A percentile compares a stretch with the other conserved stretches of the same genome.
These are phyloP conservation scores for Lerema accius DNA, from an alignment of 1,140 invertebrate genomes.

Conservation along the genomic window DNA sequence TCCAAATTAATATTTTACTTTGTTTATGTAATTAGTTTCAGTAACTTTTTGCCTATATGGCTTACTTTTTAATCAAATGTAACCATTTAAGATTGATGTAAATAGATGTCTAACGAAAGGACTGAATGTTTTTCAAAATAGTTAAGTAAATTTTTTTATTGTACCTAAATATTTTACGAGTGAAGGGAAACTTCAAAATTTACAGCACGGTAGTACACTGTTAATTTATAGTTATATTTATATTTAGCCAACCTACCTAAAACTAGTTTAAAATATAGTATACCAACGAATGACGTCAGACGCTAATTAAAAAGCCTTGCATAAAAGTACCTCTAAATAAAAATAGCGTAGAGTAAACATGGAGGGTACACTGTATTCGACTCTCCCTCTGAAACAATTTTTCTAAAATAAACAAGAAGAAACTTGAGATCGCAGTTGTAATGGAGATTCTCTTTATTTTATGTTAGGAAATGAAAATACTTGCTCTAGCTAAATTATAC, in stretches of 20 bases:
- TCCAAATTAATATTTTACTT: background rate
- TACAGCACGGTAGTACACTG: no score
- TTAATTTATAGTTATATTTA: no score
- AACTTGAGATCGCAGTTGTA: conserved; percentile 15
- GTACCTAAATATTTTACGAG: no score
- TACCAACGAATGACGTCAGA: conserved; percentile 4
- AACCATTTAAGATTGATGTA: no score
- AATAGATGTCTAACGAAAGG: no score
- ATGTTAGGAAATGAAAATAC: conserved; percentile 20
- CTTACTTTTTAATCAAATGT: no score
- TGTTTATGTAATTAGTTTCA: background rate
- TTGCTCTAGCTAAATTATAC: background rate
- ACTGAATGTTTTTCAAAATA: no score
- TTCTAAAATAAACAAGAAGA: conserved; percentile 21
- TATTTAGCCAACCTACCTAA: no score
- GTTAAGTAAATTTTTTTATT: no score
- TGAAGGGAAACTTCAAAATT: no score
- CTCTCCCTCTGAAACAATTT: conserved; percentile 20
- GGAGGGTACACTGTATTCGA: conserved; percentile 19
- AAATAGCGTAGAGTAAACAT: conserved; percentile 18
- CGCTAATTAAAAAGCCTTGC: conserved; percentile 18
- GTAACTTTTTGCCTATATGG: background rate
- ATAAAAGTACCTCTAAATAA: conserved; percentile 24
- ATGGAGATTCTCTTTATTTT: conserved; percentile 12
- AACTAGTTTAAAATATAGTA: no score